Percentiles rank a stretch among this genome's conserved stretches.
phyloP scores from a whole-genome alignment of 1,140 invertebrate species.

The Heliconius hewitsoni region DNA sequence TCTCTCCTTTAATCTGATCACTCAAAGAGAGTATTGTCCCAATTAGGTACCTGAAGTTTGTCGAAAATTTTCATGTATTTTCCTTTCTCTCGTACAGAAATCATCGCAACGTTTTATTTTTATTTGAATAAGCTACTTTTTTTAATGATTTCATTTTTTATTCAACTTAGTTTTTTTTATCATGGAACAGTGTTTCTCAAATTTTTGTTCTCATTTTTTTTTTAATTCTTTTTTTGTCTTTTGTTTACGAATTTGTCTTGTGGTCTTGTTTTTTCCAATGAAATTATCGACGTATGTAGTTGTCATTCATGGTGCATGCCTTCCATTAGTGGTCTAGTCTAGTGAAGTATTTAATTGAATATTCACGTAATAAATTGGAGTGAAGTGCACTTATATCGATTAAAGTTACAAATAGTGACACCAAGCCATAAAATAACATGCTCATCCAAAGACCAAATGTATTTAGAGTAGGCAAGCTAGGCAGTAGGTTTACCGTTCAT shows the following conservation, averaged over 20 bases:
- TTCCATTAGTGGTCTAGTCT: slow-evolving; percentile 75
- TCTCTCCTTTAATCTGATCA: slow-evolving; percentile 26
- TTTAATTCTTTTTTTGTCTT: slow-evolving; percentile 47
- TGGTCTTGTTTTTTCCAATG: slow-evolving; percentile 2
- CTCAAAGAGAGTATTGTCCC: slow-evolving; percentile 49
- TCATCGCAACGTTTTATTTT: slow-evolving; percentile 49
- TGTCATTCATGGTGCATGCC: slow-evolving; percentile 47
- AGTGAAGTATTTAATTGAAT: slow-evolving; percentile 69
- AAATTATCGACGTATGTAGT: neutral
- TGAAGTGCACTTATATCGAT: slow-evolving; percentile 78
- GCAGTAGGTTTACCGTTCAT: slow-evolving; percentile 64
- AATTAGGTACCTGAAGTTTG: slow-evolving; percentile 74
- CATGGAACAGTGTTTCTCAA: slow-evolving; percentile 79
- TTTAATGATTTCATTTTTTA: slow-evolving; percentile 50
- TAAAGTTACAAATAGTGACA: slow-evolving; percentile 70
- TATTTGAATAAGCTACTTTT: slow-evolving; percentile 42
- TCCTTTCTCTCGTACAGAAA: slow-evolving; percentile 38
- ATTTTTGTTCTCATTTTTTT: slow-evolving; percentile 58
- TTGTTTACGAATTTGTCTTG: slow-evolving; percentile 58
- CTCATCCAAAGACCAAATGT: slow-evolving; percentile 80
- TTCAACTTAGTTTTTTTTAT: slow-evolving; percentile 49
- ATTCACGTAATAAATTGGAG: slow-evolving; percentile 69
- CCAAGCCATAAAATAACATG: slow-evolving; percentile 74
- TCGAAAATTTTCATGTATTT: slow-evolving; percentile 58
- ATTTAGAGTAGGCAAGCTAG: slow-evolving; percentile 75